phyloP scores from a whole-genome alignment of 1,140 invertebrate species.

The Globodera rostochiensis region DNA sequence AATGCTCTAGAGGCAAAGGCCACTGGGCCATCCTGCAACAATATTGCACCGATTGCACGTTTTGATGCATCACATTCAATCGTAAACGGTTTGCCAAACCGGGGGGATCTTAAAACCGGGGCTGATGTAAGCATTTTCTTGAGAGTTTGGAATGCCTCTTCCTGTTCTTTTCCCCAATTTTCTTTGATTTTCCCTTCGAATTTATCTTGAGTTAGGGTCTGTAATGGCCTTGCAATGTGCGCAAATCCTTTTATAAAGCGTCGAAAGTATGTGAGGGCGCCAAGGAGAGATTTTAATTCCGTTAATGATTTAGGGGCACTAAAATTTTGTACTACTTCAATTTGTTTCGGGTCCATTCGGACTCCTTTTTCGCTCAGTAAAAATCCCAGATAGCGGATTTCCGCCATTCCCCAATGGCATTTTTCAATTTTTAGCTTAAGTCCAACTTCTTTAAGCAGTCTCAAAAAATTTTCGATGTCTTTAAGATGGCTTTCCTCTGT shows the following conservation, averaged over 20 bases:
- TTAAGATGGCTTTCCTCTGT: background rate
- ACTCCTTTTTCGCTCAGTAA: background rate
- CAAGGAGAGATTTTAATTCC: conserved; percentile 26
- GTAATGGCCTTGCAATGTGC: background rate
- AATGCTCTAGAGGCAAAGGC: conserved; percentile 15
- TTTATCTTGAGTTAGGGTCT: too few species aligned
- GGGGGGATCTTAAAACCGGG: conserved; percentile 19
- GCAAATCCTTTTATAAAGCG: conserved; percentile 19
- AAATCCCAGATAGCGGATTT: conserved; percentile 16
- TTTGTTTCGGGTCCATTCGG: conserved; percentile 30
- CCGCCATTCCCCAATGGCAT: conserved; percentile 20
- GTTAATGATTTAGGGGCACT: conserved; percentile 28
- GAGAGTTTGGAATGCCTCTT: conserved; percentile 20
- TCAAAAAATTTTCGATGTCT: conserved; percentile 30
- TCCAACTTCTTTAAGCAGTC: conserved; percentile 15
- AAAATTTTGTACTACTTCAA: conserved; percentile 18
- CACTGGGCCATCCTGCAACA: background rate
- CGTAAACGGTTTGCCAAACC: conserved; percentile 30
- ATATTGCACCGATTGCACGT: background rate
- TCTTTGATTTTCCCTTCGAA: background rate
- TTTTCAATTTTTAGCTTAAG: background rate
- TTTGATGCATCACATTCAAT: conserved; percentile 30
- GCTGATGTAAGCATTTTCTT: conserved; percentile 13
- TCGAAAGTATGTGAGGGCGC: background rate
- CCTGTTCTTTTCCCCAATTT: conserved; percentile 17